phyloP scores from a whole-genome alignment of 2,797 vertebrate species.

The Scolopax rusticola region DNA sequence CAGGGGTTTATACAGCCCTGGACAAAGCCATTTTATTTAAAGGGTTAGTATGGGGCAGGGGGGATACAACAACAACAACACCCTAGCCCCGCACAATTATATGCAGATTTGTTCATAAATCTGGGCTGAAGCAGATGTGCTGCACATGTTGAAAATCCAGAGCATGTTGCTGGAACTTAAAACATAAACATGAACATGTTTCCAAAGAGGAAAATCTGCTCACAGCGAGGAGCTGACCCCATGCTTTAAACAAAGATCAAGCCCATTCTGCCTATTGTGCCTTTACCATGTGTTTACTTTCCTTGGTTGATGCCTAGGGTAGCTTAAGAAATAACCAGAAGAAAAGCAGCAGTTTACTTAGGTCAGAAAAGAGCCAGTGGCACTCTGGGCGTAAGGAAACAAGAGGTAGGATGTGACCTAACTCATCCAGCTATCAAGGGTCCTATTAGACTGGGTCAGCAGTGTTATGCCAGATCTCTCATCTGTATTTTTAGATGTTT shows the following conservation, averaged over 20 bases:
- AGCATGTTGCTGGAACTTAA: conserved; percentile 80
- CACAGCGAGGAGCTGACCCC: conserved; percentile 78
- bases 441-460: conserved; percentile 66
- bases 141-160: conserved; percentile 79
- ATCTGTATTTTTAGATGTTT: conserved; percentile 65
- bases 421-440: conserved; percentile 15
- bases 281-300: conserved; percentile 67
- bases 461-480: conserved; percentile 42
- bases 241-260: conserved; percentile 78
- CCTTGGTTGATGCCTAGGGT: conserved; percentile 41
- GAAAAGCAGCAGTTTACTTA: conserved; percentile 57
- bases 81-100: conserved; percentile 78
- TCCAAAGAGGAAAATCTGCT: conserved; percentile 81
- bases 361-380: conserved; percentile 37
- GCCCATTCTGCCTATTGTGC: conserved; percentile 72
- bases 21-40: conserved; percentile 81
- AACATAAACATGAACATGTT: conserved; percentile 83
- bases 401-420: conserved; percentile 54
- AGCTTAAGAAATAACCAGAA: conserved; percentile 61
- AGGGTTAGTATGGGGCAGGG: neutral
- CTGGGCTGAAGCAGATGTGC: conserved; percentile 75
- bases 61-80: conserved; percentile 62
- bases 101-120: conserved; percentile 85
- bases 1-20: conserved; percentile 76
- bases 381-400: neutral